phyloP scores from a whole-genome alignment of 2,113 vertebrate genomes.

The Lycocorax pyrrhopterus region DNA sequence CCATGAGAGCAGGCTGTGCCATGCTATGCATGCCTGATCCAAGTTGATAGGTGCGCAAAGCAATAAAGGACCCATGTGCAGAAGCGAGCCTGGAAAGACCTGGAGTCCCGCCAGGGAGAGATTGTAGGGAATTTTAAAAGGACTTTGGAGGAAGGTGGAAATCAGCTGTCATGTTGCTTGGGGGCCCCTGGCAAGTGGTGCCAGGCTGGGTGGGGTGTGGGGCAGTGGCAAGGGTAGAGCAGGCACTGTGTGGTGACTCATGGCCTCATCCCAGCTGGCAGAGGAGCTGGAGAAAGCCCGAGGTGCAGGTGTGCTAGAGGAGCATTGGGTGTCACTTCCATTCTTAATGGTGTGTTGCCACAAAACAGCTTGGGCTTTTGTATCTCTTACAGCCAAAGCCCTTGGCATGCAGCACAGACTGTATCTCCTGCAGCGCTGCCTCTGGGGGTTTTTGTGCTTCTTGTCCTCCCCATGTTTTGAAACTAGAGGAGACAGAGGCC shows the following conservation, averaged over 20 bases:
- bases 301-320: not conserved
- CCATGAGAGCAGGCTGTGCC: not conserved
- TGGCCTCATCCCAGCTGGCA: not conserved
- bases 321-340: not conserved
- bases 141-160: not conserved
- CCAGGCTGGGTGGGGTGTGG: not conserved
- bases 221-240: not conserved
- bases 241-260: not conserved
- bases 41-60: not conserved
- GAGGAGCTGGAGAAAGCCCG: not conserved
- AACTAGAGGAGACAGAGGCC: not conserved
- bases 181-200: not conserved
- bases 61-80: not conserved
- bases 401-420: rapidly evolving
- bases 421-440: rapidly evolving
- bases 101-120: not conserved
- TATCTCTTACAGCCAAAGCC: not conserved
- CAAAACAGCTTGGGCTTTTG: not conserved
- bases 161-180: not conserved
- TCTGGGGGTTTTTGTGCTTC: rapidly evolving
- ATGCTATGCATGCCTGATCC: rapidly evolving
- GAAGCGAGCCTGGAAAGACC: rapidly evolving
- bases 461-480: rapidly evolving
- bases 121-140: not conserved
- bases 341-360: not conserved